A percentile compares a stretch with the other conserved stretches of the same genome.
Conservation (phyloP, 2,888 invertebrate species). For the Synergus gifuensis region DNA sequence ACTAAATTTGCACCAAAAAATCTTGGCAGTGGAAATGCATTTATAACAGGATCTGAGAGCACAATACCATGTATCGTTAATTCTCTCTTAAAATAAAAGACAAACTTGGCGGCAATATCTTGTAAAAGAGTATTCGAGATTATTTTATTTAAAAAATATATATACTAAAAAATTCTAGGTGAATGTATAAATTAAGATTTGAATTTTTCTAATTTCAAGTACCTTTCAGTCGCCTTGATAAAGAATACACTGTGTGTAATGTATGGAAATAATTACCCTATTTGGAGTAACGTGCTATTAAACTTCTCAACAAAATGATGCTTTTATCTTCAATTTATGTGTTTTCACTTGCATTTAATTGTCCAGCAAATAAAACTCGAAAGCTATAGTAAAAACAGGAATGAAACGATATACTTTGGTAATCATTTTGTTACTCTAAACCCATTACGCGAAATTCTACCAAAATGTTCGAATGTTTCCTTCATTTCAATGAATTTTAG, state of each 20-base stretch:
- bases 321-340: conserved; percentile 18
- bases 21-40: conserved; percentile 23
- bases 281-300: conserved; percentile 15
- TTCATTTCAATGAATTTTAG: not conserved
- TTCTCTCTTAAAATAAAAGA: not conserved
- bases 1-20: not conserved
- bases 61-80: not conserved
- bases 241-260: not conserved
- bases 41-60: not conserved
- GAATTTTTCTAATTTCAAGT: no score
- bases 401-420: not conserved
- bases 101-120: not conserved
- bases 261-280: not conserved
- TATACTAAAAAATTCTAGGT: not conserved
- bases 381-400: conserved; percentile 2
- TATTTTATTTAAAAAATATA: not conserved
- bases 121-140: not conserved
- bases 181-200: not conserved
- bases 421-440: not conserved
- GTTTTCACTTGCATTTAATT: conserved; percentile 4
- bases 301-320: conserved; percentile 23
- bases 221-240: not conserved
- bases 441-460: not conserved
- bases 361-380: not conserved
- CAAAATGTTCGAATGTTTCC: not conserved